Base-by-base conservation (phyloP, 2,888 invertebrate genomes). In the Odontothrips loti region DNA sequence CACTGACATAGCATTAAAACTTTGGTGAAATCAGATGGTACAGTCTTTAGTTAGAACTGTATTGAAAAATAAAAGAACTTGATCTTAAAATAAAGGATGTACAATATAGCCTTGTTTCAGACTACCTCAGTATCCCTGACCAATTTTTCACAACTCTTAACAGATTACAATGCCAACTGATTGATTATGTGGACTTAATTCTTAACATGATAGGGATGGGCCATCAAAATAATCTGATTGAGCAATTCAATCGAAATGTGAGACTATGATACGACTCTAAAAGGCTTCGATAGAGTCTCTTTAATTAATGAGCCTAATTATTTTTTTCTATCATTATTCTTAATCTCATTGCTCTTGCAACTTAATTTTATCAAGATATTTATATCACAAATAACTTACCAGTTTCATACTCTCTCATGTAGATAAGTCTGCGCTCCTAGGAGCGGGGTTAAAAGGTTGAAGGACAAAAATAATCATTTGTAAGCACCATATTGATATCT, bases 331-430 rank as follows among this genome's bases (percentile, higher is more conserved):
- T 27, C n/a, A 27, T 75, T 27, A 75, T 27, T 27, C 68, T 75
- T 27, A 27, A 27, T 27, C 27, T 75, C 12, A 1, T 27, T 27
- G 68, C 68, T 27, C 23, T 75, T 27, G 68, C 68, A 75, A 75
- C 68, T 75, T 75, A 75, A 75, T 75, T 75, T n/a, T 75, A 75
- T 27, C 27, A 75, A 23, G 68, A 75, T 75, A 75, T 75, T 75
- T 75, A 75, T 75, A 75, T 75, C 68, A 75, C 68, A 58, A 58
- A 75, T 75, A 75, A 75, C 68, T 75, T 27, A 75, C 68, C 68
- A 75, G 68, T 75, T 75, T 75, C 68, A 75, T 75, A 75, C 68
- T 75, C 58, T 58, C 68, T 75, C 68, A 75, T 75, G 68, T 58
- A 27, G 68, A 75, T 75, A 75, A 75, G 68, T 75, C 68, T 75